These are phyloP conservation scores for Drosophila conformis DNA, from an alignment of 2,888 invertebrate species.

Conservation along the genomic window DNA sequence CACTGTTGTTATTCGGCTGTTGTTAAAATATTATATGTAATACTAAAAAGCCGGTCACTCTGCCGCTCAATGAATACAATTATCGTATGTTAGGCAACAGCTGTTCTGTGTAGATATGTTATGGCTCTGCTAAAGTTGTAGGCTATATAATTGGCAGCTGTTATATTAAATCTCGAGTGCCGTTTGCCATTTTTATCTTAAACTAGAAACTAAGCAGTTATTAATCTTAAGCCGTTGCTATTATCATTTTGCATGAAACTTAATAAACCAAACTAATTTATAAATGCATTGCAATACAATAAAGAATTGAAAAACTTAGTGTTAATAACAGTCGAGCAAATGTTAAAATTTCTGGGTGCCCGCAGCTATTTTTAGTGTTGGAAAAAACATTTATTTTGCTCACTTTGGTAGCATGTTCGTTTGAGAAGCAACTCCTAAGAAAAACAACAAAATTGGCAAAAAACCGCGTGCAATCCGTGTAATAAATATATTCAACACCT, in stretches of 20 bases:
- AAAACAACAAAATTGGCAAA: conserved; percentile 57
- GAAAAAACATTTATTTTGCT: conserved; percentile 25
- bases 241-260: not conserved
- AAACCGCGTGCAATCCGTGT: conserved; percentile 54
- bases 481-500: conserved; percentile 28
- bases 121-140: not conserved
- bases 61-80: not conserved
- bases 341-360: conserved; percentile 23
- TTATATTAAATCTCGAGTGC: not conserved
- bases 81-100: conserved; percentile 5
- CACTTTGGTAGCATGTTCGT: conserved; percentile 36
- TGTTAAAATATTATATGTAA: not conserved
- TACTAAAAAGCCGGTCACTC: conserved; percentile 3
- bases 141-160: not conserved
- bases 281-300: not conserved
- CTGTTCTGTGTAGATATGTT: conserved; percentile 11
- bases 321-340: conserved; percentile 17
- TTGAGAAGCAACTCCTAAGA: conserved; percentile 43
- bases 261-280: not conserved
- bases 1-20: not conserved
- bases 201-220: too few species aligned
- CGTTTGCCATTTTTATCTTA: not conserved
- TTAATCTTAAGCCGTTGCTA: not conserved
- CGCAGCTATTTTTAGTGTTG: conserved; percentile 30
- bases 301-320: not conserved